Percentiles rank a stretch among this genome's conserved stretches.
These are phyloP conservation scores for Brachionichthys hirsutus DNA, from an alignment of 2,113 vertebrate species.

Conservation along the genomic window DNA sequence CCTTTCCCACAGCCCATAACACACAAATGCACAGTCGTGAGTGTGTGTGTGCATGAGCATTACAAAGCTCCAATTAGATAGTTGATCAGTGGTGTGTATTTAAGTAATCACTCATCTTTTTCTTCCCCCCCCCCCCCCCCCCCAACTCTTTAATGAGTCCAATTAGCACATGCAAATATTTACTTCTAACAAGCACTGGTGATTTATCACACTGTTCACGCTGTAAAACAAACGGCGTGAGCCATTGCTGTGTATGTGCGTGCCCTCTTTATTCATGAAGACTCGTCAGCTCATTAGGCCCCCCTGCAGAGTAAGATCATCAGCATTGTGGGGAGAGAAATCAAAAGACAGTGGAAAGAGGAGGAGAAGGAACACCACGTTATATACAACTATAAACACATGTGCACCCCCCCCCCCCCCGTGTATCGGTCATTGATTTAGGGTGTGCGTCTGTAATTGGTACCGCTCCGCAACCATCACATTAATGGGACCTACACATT, in stretches of 20 bases:
- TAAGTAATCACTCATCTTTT: constrained; percentile 58
- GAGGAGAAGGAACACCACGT: constrained; percentile 26
- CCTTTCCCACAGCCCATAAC: constrained; percentile 36
- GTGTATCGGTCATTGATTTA: constrained; percentile 62
- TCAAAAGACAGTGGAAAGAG: constrained; percentile 45
- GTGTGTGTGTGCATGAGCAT: constrained; percentile 40
- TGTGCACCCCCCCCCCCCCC: background rate
- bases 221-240: constrained; percentile 62
- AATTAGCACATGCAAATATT: constrained; percentile 81
- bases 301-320: constrained; percentile 67
- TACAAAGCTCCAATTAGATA: constrained; percentile 72
- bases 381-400: constrained; percentile 14
- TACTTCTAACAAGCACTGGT: constrained; percentile 67
- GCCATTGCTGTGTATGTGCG: constrained; percentile 27
- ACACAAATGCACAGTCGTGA: constrained; percentile 37
- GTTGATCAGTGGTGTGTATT: constrained; percentile 63
- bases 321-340: constrained; percentile 49
- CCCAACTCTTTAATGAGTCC: constrained; percentile 72
- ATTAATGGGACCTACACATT: constrained; percentile 65
- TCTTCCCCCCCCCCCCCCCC: constrained; percentile 35
- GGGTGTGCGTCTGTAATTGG: constrained; percentile 64
- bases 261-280: constrained; percentile 44
- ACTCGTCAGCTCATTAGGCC: constrained; percentile 62
- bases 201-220: constrained; percentile 71
- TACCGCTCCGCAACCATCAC: constrained; percentile 66